Percentiles rank a stretch among this genome's conserved stretches.
phyloP scores from a whole-genome alignment of 2,797 vertebrate species.

The Hapalemur alaotrensis region DNA sequence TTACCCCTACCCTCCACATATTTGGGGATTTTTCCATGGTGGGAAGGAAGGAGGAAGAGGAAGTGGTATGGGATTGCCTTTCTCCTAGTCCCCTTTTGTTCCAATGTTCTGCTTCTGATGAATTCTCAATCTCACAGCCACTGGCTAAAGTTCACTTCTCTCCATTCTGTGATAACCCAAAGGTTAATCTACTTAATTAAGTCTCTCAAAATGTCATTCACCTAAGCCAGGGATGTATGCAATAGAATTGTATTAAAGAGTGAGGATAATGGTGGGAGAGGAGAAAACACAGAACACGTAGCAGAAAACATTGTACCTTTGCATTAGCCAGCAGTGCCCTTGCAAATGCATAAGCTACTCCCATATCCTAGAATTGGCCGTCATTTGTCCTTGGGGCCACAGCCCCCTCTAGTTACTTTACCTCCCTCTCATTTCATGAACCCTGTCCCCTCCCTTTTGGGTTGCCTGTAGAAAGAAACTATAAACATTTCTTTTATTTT shows the following conservation, averaged over 20 bases:
- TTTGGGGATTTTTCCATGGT: not conserved
- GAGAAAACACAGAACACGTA: not conserved
- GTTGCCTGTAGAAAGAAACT: not conserved
- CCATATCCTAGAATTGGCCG: not conserved
- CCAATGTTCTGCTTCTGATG: not conserved
- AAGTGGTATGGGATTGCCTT: not conserved
- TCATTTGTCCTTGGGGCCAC: not conserved
- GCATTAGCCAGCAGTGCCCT: not conserved
- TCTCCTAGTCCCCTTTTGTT: not conserved
- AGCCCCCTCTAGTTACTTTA: not conserved
- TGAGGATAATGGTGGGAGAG: not conserved
- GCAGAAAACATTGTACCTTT: not conserved
- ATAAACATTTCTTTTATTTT: not conserved
- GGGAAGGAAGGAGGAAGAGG: no score
- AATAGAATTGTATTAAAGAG: not conserved
- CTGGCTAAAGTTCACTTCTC: not conserved
- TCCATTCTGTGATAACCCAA: not conserved
- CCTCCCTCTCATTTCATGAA: not conserved
- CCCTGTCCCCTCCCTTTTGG: not conserved
- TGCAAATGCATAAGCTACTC: not conserved
- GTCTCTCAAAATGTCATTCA: not conserved
- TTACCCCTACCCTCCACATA: not conserved
- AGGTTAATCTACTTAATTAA: not conserved
- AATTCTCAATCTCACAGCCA: not conserved
- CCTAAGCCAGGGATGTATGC: not conserved